Evolutionary conservation across 2,113 vertebrate genomes (phyloP), one percentile per base, ranked within the genome.

Genomic region (Typhlomys cinereus): DNA sequence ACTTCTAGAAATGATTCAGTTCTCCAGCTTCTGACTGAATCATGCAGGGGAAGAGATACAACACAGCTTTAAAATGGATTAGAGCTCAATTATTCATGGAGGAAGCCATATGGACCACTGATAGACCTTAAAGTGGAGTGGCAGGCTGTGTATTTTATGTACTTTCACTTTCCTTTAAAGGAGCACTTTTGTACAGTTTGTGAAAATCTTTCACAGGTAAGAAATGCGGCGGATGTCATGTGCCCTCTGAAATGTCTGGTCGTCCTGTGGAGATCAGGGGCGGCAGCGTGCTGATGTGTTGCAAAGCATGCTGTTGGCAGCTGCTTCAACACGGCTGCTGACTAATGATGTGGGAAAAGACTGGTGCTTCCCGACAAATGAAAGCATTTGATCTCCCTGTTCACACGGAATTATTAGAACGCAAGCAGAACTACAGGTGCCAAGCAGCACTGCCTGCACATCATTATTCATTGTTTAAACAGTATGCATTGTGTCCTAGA

Each of bases 1-100:
- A 78, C 18, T 64, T 23, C 52, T 83, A 39, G 64, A 44, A 66
- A 29, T 34, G 61, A 27, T 21, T 39, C 64, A 15, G 39, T 57
- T 46, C 61, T n/a, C 29, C 3, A 50, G 70, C 66, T n/a, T n/a
- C n/a, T 79, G 57, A 85, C 48, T 44, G 64, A 59, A 52, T 18
- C 29, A 75, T 4, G 27, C 5, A 36, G 74, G n/a, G 74, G 34
- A 90, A 54, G 57, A 70, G 50, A 67, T 36, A 62, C 48, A 46
- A 57, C 39, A 46, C 7, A 62, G 52, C 39, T 64, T 83, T 88
- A 29, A 90, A 62, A 86, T 61, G 44, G 52, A 52, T 66, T 79
- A 83, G 39, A 91, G 18, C 31, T 93, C 7, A 93, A 91, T 79
- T 88, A 91, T 70, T 90, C 69, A 82, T 78, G 86, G 17, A 36